Conservation (phyloP, 2,113 vertebrate genomes). For the Butorides virescens region DNA sequence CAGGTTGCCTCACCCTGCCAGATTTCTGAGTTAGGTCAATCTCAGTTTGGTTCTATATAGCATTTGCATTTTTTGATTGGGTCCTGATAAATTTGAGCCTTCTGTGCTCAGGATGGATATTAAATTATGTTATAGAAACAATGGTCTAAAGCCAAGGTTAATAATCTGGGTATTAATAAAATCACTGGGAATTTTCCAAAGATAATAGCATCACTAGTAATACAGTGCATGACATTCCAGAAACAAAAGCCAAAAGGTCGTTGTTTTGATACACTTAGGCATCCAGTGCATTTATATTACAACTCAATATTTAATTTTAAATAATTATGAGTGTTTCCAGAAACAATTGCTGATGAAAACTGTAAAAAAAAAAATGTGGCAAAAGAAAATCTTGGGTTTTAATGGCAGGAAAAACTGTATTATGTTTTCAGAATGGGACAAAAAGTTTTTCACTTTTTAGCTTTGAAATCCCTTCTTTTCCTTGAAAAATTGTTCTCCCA, state of each 20-base stretch:
- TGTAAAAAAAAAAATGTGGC: background rate
- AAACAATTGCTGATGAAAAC: background rate
- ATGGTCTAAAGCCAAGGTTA: background rate
- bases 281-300: background rate
- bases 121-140: background rate
- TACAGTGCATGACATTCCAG: background rate
- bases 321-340: background rate
- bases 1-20: background rate
- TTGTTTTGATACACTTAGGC: background rate
- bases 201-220: background rate
- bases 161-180: background rate
- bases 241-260: background rate
- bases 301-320: background rate
- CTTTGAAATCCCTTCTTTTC: background rate
- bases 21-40: background rate
- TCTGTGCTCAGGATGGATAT: background rate
- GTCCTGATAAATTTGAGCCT: background rate
- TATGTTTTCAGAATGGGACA: background rate
- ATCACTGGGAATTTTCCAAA: background rate
- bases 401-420: background rate
- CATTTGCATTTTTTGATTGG: accelerated
- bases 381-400: background rate
- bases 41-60: background rate
- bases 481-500: background rate
- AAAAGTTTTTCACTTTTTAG: background rate